phyloP scores from a whole-genome alignment of 2,888 invertebrate species.

The Lepidonotus clava region DNA sequence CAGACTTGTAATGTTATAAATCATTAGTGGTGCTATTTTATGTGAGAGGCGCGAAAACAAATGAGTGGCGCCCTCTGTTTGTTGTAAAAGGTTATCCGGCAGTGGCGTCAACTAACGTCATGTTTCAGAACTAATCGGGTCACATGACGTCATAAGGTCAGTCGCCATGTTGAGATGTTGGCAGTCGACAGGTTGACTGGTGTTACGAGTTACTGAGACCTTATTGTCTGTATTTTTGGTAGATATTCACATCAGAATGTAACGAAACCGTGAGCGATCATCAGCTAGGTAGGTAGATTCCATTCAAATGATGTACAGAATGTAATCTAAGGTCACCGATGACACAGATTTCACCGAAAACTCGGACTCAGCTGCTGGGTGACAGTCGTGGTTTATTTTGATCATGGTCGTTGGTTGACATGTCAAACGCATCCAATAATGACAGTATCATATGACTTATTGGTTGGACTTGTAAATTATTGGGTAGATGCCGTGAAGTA shows the following conservation, averaged over 20 bases:
- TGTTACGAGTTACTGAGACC: not conserved
- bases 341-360: not conserved
- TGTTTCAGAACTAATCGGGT: constrained; percentile 25
- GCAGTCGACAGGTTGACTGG: not conserved
- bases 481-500: too few species aligned
- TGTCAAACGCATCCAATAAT: too few species aligned
- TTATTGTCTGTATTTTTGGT: not conserved
- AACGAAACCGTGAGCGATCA: not conserved
- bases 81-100: too few species aligned
- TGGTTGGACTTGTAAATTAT: too few species aligned
- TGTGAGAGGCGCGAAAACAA: too few species aligned
- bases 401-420: too few species aligned
- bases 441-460: too few species aligned
- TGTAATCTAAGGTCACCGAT: not conserved
- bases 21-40: too few species aligned
- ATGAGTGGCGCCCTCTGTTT: too few species aligned
- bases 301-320: not conserved
- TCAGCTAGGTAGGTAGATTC: not conserved
- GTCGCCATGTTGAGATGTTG: constrained; percentile 47
- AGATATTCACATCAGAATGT: not conserved
- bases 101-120: too few species aligned
- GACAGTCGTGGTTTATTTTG: too few species aligned
- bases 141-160: constrained; percentile 44
- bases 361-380: not conserved
- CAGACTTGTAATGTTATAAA: too few species aligned